phyloP scores from a whole-genome alignment of 2,113 vertebrate genomes.

The Dipodomys ordii region DNA sequence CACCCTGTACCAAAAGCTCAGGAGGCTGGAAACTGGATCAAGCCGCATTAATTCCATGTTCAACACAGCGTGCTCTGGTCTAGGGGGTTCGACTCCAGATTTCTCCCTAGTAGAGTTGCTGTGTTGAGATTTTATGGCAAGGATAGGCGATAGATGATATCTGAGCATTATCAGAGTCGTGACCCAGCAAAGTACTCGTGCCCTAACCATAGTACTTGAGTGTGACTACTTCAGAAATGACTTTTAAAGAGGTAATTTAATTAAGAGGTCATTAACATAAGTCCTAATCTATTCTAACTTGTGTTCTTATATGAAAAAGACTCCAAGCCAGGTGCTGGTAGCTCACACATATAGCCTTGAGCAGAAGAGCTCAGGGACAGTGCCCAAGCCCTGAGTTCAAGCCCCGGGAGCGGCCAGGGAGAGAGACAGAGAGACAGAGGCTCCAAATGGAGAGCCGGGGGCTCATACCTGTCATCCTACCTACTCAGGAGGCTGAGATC shows the following conservation, averaged over 20 bases:
- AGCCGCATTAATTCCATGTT: background rate
- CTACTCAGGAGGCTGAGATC: too few relatives aligned
- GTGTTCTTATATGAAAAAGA: background rate
- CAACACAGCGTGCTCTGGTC: background rate
- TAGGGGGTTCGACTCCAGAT: background rate
- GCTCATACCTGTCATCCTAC: too few relatives aligned
- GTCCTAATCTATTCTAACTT: background rate
- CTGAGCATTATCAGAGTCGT: background rate
- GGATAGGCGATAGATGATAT: background rate
- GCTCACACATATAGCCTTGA: too few relatives aligned
- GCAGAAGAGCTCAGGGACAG: too few relatives aligned
- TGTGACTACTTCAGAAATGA: background rate
- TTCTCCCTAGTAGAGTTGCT: slow-evolving; percentile 42
- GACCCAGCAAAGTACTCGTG: background rate
- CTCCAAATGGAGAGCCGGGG: too few relatives aligned
- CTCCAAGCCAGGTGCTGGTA: background rate
- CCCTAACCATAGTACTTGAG: background rate
- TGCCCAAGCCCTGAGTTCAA: too few relatives aligned
- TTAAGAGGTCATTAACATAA: background rate
- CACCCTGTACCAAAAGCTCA: background rate
- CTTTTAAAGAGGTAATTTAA: background rate
- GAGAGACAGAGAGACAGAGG: too few relatives aligned
- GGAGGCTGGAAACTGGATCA: background rate
- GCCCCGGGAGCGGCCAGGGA: too few relatives aligned
- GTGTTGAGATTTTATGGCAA: background rate